Base-by-base conservation (phyloP, 1,140 invertebrate genomes). In the Leguminivora glycinivorella region DNA sequence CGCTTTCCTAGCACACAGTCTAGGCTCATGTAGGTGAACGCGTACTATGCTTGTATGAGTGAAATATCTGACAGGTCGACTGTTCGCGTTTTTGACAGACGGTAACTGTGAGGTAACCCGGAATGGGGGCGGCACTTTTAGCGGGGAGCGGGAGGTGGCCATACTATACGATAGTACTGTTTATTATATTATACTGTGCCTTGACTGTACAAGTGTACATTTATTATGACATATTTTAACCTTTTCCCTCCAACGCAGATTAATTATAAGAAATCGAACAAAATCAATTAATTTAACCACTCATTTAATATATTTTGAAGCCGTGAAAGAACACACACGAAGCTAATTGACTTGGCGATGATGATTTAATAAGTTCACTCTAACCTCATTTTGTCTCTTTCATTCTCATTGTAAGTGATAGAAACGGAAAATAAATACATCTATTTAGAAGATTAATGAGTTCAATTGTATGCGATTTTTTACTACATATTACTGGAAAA, bases 351-450 rank as follows among this genome's bases (percentile, higher is more conserved):
- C 70, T 68, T 67, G 63, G 52, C 69, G 29, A 63, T 80, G 82
- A 83, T 82, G 79, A 82, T 84, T 84, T 83, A 87, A 86, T 80
- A 79, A 82, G 81, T 84, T 80, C 73, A 73, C 43, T 72, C 67
- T 68, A 66, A 82, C 70, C 31, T 29, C 70, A 14, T 80, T 68
- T 56, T 72, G 67, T 78, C 66, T 73, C 66, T 38, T 17, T 17
- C 56, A 7, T 29, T 40, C 6, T 7, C 17, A 25, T 72, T 22
- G 12, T 12, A 43, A 47, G 40, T 67, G 69, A 71, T 72, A 73
- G 72, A 72, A 73, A 70, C 19, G 70, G 12, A 56, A 26, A 75
- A 58, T 22, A 10, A 12, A n/a, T n/a, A 47, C 3, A 22, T 52
- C 19, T 52, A 19, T 52, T 52, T 22, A 52, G n/a, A 52, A 22